Percentiles rank a stretch among this genome's conserved stretches.
Conservation (phyloP, 2,888 invertebrate species). For the Synanthedon formicaeformis region DNA sequence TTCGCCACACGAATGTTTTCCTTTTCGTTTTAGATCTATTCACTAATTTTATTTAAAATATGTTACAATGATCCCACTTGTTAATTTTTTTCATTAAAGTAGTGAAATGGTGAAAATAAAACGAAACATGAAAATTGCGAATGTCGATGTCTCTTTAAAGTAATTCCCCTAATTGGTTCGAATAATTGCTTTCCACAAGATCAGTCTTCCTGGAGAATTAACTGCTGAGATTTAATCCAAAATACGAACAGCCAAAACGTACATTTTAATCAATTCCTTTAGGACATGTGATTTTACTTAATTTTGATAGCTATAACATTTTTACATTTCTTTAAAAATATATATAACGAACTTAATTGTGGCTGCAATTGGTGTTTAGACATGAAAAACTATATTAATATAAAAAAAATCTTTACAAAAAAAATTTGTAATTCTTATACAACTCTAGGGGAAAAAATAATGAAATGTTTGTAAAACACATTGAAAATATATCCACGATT, state of each 20-base stretch:
- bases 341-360: no score
- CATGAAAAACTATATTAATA: no score
- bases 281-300: not conserved
- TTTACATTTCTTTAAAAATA: no score
- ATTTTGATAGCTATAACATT: no score
- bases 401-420: slow-evolving; percentile 4
- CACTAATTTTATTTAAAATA: slow-evolving; percentile 67
- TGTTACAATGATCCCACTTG: slow-evolving; percentile 71
- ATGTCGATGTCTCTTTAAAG: not conserved
- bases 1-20: slow-evolving; percentile 40
- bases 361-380: no score
- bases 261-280: slow-evolving; percentile 13
- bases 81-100: slow-evolving; percentile 42
- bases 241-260: slow-evolving; percentile 11
- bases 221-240: slow-evolving; percentile 31
- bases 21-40: slow-evolving; percentile 46
- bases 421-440: no score
- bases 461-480: no score
- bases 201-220: slow-evolving; percentile 33
- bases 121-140: not conserved
- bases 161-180: not conserved
- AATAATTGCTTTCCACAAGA: slow-evolving; percentile 5
- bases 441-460: no score
- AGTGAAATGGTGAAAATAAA: slow-evolving; percentile 25
- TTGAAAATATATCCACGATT: no score